Base-by-base conservation (phyloP, 2,888 invertebrate genomes). In the Prosopocoilus inquinatus region DNA sequence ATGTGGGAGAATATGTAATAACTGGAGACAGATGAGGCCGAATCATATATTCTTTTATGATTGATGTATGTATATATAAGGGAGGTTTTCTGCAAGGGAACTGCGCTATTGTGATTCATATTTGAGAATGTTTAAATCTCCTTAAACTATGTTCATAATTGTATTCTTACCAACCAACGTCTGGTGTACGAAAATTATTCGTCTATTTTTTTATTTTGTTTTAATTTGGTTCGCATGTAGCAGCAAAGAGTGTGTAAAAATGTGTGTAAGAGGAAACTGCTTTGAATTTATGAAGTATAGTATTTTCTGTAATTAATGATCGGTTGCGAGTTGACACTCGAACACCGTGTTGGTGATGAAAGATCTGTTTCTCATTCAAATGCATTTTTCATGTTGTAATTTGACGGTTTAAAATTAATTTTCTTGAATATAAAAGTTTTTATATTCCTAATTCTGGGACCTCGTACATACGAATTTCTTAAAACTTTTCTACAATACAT, bases 341-440 rank as follows among this genome's bases (percentile, higher is more conserved):
- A 52, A 60, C 58, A 62, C 50, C 52, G 53, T 53, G 47, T 54
- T 58, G 47, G 44, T 47, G 60, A 60, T 55, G 62, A 62, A 55
- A 60, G 62, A 62, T 55, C 55, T 57, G 60, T 62, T 59, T 56
- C 53, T 49, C 51, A 48, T 57, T 47, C 49, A 52, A 49, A 52
- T 58, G 55, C 56, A 60, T 60, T 60, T 60, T 60, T 60, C 60
- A 60, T 56, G 56, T 56, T 50, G 47, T 60, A 60, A 60, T 60
- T 60, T 60, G 60, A 60, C 60, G 55, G 53, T 53, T 55, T 54
- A 54, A 53, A 57, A 57, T 57, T 57, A 57, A 57, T 57, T 57
- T 52, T 45, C 41, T 15, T 41, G 12, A n/a, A 15, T 15, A 11
- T 15, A 16, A 16, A 15, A 16, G 39, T 15, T 15, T 41, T 41